phyloP scores from a whole-genome alignment of 2,888 invertebrate genomes.

The Apoderus coryli region DNA sequence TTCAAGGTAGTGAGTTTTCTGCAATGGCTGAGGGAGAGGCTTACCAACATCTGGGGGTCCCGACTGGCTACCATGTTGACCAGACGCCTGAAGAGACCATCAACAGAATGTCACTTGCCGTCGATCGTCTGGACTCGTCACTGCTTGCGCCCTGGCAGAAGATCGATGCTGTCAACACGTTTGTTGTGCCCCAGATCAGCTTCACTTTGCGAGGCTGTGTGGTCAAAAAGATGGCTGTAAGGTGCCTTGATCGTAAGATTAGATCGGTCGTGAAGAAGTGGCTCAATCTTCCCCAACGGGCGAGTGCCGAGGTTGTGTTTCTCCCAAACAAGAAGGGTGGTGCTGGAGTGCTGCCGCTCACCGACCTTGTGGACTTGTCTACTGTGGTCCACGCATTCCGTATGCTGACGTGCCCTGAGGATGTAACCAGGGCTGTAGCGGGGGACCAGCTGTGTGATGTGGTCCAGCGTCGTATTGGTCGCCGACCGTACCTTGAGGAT shows the following conservation, averaged over 20 bases:
- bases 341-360: constrained; percentile 22
- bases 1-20: constrained; percentile 15
- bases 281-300: constrained; percentile 23
- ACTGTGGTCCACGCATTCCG: constrained; percentile 20
- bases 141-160: constrained; percentile 19
- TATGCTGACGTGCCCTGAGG: constrained; percentile 20
- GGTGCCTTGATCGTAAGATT: constrained; percentile 17
- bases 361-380: constrained; percentile 19
- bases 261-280: constrained; percentile 19
- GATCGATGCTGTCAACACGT: constrained; percentile 17
- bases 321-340: constrained; percentile 19
- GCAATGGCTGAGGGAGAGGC: constrained; percentile 17
- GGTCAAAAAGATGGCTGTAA: constrained; percentile 18
- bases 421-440: constrained; percentile 16
- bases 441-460: constrained; percentile 15
- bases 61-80: too few species aligned
- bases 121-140: constrained; percentile 11
- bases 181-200: too few species aligned
- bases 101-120: constrained; percentile 15
- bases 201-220: constrained; percentile 21
- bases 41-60: constrained; percentile 24
- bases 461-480: constrained; percentile 13
- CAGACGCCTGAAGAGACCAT: constrained; percentile 16
- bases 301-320: constrained; percentile 21
- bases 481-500: constrained; percentile 12